Conservation (phyloP, 2,113 vertebrate species). For the Callipepla californica region DNA sequence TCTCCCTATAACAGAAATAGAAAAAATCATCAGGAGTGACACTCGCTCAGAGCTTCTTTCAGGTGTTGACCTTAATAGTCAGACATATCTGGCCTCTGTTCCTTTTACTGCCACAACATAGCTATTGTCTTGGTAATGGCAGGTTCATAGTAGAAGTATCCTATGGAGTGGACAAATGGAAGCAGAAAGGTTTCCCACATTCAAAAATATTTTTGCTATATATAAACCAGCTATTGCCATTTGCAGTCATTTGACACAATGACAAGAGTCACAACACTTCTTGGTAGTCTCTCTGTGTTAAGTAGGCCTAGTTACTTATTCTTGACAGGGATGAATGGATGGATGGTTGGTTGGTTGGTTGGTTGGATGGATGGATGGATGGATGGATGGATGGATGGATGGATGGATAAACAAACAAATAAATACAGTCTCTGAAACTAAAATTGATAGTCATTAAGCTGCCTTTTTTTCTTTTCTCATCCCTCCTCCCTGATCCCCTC, state of each 20-base stretch:
- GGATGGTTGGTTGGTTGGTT: no score
- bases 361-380: no score
- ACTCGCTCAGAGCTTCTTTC: background rate
- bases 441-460: background rate
- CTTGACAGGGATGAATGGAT: background rate
- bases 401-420: no score
- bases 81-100: background rate
- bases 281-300: background rate
- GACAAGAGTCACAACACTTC: background rate
- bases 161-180: background rate
- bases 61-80: background rate
- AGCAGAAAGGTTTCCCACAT: background rate
- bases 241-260: background rate
- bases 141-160: background rate
- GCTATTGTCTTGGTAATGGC: fast-evolving
- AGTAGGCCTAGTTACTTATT: background rate
- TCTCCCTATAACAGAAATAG: background rate
- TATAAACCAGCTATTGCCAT: background rate
- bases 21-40: background rate
- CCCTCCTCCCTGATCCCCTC: background rate
- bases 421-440: background rate
- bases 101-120: background rate
- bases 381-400: no score
- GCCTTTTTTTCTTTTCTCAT: background rate
- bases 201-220: background rate